Evolutionary conservation across 2,888 invertebrate species (phyloP).

Genomic region (Ophion slaviceki): DNA sequence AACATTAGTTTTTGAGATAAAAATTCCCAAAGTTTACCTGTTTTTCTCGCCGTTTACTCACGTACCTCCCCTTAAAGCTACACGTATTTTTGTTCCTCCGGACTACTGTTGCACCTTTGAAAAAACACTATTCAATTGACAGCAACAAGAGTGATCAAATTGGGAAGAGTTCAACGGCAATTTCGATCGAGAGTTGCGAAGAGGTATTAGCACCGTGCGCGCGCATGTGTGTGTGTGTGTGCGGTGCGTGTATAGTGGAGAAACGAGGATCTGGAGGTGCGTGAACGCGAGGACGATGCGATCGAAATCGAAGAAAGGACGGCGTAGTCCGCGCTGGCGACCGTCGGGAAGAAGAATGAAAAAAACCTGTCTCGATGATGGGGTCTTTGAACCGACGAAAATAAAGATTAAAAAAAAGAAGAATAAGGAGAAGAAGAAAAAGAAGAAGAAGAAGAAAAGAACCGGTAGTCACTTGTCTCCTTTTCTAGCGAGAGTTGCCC

Average conservation of each 20-base stretch:
- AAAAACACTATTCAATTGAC: too few species aligned
- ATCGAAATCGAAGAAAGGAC: not conserved
- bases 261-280: not conserved
- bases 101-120: too few species aligned
- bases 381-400: slow-evolving; percentile 65
- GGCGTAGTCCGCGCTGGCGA: slow-evolving; percentile 3
- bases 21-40: too few species aligned
- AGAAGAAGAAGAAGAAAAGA: not conserved
- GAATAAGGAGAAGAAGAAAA: not conserved
- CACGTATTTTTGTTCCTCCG: too few species aligned
- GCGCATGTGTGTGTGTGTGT: not conserved
- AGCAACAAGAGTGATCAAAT: too few species aligned
- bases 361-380: slow-evolving; percentile 51
- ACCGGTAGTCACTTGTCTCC: slow-evolving; percentile 55
- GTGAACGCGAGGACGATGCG: not conserved
- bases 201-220: not conserved
- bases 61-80: too few species aligned
- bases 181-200: not conserved
- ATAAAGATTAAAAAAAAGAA: slow-evolving; percentile 23
- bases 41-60: too few species aligned
- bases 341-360: slow-evolving; percentile 38
- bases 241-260: not conserved
- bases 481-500: slow-evolving; percentile 7
- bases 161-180: too few species aligned
- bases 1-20: too few species aligned